These are phyloP conservation scores for Hycleus cichorii DNA, from an alignment of 1,140 invertebrate genomes.

Conservation along the genomic window DNA sequence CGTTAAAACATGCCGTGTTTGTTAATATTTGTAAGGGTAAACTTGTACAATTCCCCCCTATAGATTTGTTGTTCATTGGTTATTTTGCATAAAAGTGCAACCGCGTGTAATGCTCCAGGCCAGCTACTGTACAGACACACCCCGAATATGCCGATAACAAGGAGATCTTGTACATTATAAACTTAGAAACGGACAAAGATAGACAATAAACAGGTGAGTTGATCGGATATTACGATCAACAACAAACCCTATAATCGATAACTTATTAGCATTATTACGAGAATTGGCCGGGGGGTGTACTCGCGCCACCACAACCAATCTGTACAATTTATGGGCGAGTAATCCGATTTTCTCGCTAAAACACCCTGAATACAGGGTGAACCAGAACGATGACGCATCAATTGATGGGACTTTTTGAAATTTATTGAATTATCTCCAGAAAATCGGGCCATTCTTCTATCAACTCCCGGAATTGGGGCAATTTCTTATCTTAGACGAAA, in stretches of 20 bases:
- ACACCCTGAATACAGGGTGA: not conserved
- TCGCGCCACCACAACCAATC: not conserved
- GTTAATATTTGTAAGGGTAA: too few species aligned
- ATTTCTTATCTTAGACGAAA: too few species aligned
- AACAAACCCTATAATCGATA: conserved; percentile 25
- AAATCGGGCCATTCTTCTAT: too few species aligned
- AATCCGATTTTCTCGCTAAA: not conserved
- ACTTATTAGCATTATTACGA: conserved; percentile 31
- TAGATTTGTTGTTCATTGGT: too few species aligned
- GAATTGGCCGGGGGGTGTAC: conserved; percentile 17
- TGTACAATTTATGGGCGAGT: conserved; percentile 2
- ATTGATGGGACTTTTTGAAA: too few species aligned
- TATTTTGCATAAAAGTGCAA: conserved; percentile 28
- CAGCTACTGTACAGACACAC: conserved; percentile 28
- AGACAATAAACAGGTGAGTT: conserved; percentile 9
- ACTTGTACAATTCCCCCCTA: too few species aligned
- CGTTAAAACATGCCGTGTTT: too few species aligned
- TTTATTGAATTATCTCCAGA: too few species aligned
- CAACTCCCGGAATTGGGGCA: too few species aligned
- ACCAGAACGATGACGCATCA: too few species aligned
- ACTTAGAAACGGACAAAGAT: conserved; percentile 7
- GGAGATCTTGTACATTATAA: conserved; percentile 2
- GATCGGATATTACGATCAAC: conserved; percentile 23
- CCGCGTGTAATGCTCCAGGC: conserved; percentile 19
- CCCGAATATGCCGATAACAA: conserved; percentile 12